These are phyloP conservation scores for Argopecten irradians DNA, from an alignment of 1,140 invertebrate genomes.

Conservation along the genomic window DNA sequence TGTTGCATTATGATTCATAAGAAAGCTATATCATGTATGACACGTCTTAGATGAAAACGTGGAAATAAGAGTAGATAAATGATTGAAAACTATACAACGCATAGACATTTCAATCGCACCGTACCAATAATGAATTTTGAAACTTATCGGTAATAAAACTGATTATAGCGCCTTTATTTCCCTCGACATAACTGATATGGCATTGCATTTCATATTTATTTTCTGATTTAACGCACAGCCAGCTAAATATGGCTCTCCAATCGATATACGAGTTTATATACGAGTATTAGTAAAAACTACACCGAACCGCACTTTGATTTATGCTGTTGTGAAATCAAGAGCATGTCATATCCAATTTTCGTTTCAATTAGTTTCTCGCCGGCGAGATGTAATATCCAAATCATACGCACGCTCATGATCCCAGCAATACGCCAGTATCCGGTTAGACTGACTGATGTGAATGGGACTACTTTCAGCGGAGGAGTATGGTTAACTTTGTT, in stretches of 20 bases:
- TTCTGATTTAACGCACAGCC: not conserved
- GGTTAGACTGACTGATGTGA: not conserved
- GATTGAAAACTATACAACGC: too few relatives aligned
- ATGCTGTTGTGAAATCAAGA: not conserved
- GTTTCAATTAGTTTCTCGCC: not conserved
- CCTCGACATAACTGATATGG: too few relatives aligned
- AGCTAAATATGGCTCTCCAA: not conserved
- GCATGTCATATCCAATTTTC: conserved; percentile 21
- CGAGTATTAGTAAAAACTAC: not conserved
- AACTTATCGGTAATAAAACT: too few relatives aligned
- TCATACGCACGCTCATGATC: conserved; percentile 7
- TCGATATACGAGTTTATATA: not conserved
- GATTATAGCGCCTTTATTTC: too few relatives aligned
- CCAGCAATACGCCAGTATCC: not conserved
- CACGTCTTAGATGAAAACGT: too few relatives aligned
- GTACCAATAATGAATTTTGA: too few relatives aligned
- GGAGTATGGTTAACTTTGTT: not conserved
- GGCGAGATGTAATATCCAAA: not conserved
- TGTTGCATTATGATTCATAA: too few relatives aligned
- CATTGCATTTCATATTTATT: not conserved
- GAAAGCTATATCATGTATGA: too few relatives aligned
- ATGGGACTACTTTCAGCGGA: not conserved
- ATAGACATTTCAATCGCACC: too few relatives aligned
- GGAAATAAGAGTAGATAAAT: too few relatives aligned
- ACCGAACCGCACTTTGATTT: not conserved